These are phyloP conservation scores for Rhyacichthys aspro DNA, from an alignment of 2,797 vertebrate genomes.

Conservation along the genomic window DNA sequence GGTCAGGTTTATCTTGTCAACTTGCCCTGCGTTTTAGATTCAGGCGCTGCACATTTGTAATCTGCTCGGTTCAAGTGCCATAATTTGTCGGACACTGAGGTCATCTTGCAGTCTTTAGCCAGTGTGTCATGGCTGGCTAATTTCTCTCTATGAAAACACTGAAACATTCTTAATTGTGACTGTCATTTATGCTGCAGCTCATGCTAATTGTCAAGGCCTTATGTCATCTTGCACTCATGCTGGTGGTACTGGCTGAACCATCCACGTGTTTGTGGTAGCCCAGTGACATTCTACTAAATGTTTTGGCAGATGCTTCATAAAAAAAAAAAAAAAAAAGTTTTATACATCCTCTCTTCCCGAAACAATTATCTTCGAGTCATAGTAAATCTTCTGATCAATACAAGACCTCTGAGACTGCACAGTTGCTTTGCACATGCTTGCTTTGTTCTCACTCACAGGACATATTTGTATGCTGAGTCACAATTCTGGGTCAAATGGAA, in stretches of 20 bases:
- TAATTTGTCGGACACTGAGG: constrained; percentile 63
- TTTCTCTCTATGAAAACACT: constrained; percentile 56
- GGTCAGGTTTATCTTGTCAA: constrained; percentile 65
- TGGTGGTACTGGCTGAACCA: constrained; percentile 47
- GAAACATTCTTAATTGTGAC: constrained; percentile 46
- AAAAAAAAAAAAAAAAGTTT: constrained; percentile 38
- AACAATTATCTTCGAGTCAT: constrained; percentile 65
- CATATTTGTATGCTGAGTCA: constrained; percentile 79
- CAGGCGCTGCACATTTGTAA: constrained; percentile 47
- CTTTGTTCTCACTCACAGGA: constrained; percentile 69
- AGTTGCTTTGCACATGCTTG: constrained; percentile 74
- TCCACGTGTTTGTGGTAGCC: constrained; percentile 65
- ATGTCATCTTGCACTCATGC: constrained; percentile 49
- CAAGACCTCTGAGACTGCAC: constrained; percentile 67
- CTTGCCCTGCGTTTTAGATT: constrained; percentile 38
- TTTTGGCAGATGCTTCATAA: constrained; percentile 61
- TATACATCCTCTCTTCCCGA: constrained; percentile 53
- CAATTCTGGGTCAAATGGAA: constrained; percentile 54
- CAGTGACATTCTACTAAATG: constrained; percentile 52
- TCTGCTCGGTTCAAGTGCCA: constrained; percentile 51
- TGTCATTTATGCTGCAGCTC: constrained; percentile 60
- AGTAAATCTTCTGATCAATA: constrained; percentile 72
- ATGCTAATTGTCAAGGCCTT: constrained; percentile 51
- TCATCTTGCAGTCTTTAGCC: constrained; percentile 58
- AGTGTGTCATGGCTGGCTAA: constrained; percentile 64